Base-by-base conservation (phyloP, 2,113 vertebrate species). In the Ciconia stormi region DNA sequence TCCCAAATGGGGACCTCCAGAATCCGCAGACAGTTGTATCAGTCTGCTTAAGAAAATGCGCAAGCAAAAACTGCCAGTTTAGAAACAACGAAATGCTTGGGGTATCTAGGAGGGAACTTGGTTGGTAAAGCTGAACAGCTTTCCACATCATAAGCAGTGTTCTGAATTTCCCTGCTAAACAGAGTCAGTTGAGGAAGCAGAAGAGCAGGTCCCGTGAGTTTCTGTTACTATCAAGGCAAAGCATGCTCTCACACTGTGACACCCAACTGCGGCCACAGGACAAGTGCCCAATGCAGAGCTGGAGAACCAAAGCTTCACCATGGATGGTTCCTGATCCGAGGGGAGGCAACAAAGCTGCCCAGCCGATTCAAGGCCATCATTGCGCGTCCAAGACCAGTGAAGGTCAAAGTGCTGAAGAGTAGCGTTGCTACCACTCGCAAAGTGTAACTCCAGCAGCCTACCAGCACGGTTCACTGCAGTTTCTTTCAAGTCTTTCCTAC, bases 211-310 rank as follows among this genome's bases (percentile, higher is more conserved):
- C 32, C 46, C 0, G 1, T 1, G 4, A 16, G 17, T 44, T 69
- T 65, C 72, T 44, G 23, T 44, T 50, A 34, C 2, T 0, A 27
- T 40, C 27, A 17, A 26, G 58, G 32, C 52, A 66, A 84, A 81
- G 22, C 0, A 0, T 13, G n/a, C 9, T 61, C n/a, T 40, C 6
- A 2, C 14, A 13, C 26, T 16, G 44, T 2, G 2, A 90, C 72
- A 16, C 18, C 36, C 52, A 67, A 16, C 46, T 2, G 1, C 2
- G 8, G 29, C 16, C 4, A 0, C 49, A 21, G 19, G 16, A 56
- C n/a, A 66, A 46, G 44, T 2, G 17, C 15, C 63, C 49, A 40
- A 4, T 4, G 1, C 3, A 2, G 13, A 58, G 53, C 65, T 46
- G 49, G 25, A 73, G 55, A 89, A 49, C 18, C 59, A n/a, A 78